A percentile compares a stretch with the other conserved stretches of the same genome.
Conservation (phyloP, 2,888 invertebrate species). For the Bugula neritina region DNA sequence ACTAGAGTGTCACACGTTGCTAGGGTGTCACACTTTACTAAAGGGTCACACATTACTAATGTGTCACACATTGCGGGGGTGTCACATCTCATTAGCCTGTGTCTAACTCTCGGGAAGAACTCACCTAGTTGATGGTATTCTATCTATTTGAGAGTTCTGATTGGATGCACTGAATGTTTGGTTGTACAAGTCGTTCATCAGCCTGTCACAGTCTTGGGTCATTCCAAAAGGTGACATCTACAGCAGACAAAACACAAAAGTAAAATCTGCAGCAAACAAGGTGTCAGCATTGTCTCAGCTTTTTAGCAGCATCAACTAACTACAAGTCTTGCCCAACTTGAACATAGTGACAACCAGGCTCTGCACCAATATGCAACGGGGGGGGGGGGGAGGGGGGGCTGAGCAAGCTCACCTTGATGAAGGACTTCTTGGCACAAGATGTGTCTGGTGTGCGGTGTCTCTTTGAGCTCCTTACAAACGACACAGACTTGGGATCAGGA, state of each 20-base stretch:
- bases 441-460: constrained; percentile 18
- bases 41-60: too few relatives aligned
- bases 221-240: neutral
- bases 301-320: too few relatives aligned
- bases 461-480: neutral
- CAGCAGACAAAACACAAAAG: neutral
- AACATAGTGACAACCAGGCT: too few relatives aligned
- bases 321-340: neutral
- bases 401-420: constrained; percentile 1
- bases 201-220: neutral
- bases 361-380: too few relatives aligned
- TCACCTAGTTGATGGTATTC: neutral
- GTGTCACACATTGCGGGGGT: too few relatives aligned
- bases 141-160: neutral
- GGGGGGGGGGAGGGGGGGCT: too few relatives aligned
- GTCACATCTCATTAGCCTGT: too few relatives aligned
- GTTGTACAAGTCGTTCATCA: neutral
- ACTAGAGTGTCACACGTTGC: too few relatives aligned
- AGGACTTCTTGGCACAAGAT: neutral
- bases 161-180: neutral
- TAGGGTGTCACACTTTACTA: too few relatives aligned
- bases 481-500: neutral
- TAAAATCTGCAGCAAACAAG: too few relatives aligned
- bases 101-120: too few relatives aligned
- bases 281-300: too few relatives aligned